These are phyloP conservation scores for Aphelenchoides bicaudatus DNA, from an alignment of 2,888 invertebrate species.

Conservation along the genomic window DNA sequence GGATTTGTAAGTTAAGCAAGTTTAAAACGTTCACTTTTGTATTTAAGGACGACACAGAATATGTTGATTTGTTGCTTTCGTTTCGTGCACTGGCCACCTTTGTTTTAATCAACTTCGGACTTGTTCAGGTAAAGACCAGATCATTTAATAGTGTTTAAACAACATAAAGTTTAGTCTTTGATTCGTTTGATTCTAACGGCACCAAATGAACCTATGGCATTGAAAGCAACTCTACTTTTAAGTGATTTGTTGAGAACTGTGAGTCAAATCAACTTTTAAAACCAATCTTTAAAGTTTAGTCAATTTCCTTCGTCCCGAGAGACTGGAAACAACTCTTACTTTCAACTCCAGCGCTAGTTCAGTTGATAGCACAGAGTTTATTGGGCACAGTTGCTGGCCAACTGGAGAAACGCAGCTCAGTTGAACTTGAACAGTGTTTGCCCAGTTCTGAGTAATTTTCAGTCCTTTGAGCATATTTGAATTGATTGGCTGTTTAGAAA, in stretches of 20 bases:
- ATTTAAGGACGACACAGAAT: conserved; percentile 23
- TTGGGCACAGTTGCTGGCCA: conserved; percentile 23
- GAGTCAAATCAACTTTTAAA: background rate
- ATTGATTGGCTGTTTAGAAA: conserved; percentile 34
- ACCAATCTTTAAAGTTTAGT: conserved; percentile 25
- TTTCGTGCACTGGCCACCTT: conserved; percentile 48
- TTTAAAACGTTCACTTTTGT: background rate
- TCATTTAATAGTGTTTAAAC: background rate
- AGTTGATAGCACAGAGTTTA: conserved; percentile 39
- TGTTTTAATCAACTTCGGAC: conserved; percentile 46
- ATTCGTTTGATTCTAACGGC: conserved; percentile 45
- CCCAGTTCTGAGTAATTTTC: conserved; percentile 34
- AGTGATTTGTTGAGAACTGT: conserved; percentile 48
- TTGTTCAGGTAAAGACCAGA: conserved; percentile 38
- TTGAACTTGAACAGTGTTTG: conserved; percentile 30
- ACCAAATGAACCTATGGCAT: conserved; percentile 46
- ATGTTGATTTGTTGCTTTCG: conserved; percentile 45
- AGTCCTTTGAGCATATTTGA: conserved; percentile 6
- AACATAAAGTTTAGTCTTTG: conserved; percentile 42
- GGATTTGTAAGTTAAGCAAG: conserved; percentile 25
- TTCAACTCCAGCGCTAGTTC: conserved; percentile 44
- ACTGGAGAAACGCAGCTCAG: conserved; percentile 9
- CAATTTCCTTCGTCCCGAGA: conserved; percentile 45
- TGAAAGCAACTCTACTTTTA: conserved; percentile 54
- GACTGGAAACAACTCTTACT: conserved; percentile 44